Evolutionary conservation across 2,888 invertebrate genomes (phyloP), one percentile per base, ranked within the genome.

Genomic region (Blera fallax): DNA sequence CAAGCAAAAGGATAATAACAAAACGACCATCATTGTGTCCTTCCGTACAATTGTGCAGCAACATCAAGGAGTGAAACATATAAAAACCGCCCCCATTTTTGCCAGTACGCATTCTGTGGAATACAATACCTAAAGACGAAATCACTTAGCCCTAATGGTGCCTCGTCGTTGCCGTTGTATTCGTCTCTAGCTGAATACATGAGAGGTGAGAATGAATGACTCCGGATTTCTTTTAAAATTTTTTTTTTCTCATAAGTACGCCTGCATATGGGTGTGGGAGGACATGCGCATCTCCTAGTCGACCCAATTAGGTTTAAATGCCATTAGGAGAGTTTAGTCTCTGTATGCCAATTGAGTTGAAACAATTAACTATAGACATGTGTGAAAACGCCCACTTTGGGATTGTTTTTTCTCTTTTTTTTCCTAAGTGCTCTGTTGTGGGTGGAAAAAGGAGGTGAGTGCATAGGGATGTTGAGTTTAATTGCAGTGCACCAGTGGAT

Each of bases 101-200:
- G 18, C 29, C 21, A 40, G 21, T 37, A 85, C 67, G 72, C 76
- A 81, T 67, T 72, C 65, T 72, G 34, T 24, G 8, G 8, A 45
- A 45, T 60, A 81, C 70, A 81, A 81, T 76, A 60, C 50, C 24
- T 62, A 82, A 87, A 62, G 87, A 78, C 77, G 76, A 78, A 87
- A 87, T 82, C 87, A 87, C 82, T 87, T 87, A 87, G 87, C 82
- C 76, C 58, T 82, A 87, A 87, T 87, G 87, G 87, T 78, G 72
- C 73, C 56, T 69, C 73, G 50, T 62, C 77, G 69, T 87, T 50
- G 73, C 37, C 67, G 80, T 74, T 81, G 72, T 85, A 54, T 72
- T 73, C 52, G 76, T 85, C 65, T 74, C 40, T 48, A 11, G 70
- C 50, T 83, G 73, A 72, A 77, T 72, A 40, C 70, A 62, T 70